A percentile compares a stretch with the other conserved stretches of the same genome.
These are phyloP conservation scores for Mareca penelope DNA, from an alignment of 2,797 vertebrate species.

Conservation along the genomic window DNA sequence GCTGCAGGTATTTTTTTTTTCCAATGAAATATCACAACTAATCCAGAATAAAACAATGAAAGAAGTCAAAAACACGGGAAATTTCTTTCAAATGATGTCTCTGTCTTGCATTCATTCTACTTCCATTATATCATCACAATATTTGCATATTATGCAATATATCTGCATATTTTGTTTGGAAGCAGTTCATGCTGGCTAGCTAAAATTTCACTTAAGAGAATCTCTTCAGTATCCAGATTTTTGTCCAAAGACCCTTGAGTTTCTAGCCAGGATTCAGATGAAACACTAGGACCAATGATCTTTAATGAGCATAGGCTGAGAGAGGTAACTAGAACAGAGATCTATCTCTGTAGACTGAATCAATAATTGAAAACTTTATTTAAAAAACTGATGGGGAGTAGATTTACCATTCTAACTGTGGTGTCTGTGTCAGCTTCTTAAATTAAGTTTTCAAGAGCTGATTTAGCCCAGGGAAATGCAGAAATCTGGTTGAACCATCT, in stretches of 20 bases:
- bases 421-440: slow-evolving; percentile 45
- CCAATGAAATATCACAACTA: not conserved
- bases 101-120: not conserved
- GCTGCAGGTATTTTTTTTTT: not conserved
- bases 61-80: not conserved
- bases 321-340: not conserved
- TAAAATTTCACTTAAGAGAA: slow-evolving; percentile 37
- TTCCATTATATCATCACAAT: not conserved
- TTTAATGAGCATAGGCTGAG: slow-evolving; percentile 15
- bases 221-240: not conserved
- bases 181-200: not conserved
- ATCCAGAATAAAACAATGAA: not conserved
- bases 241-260: not conserved
- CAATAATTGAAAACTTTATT: slow-evolving; percentile 51
- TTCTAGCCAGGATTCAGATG: not conserved
- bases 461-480: slow-evolving; percentile 65
- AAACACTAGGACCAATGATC: not conserved
- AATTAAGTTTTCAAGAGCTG: slow-evolving; percentile 64
- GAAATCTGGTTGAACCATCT: slow-evolving; percentile 40
- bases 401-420: slow-evolving; percentile 45
- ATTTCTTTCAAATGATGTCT: not conserved
- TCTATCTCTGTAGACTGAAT: slow-evolving; percentile 1
- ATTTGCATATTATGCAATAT: not conserved
- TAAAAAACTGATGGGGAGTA: slow-evolving; percentile 29
- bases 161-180: not conserved